Base-by-base conservation (phyloP, 2,888 invertebrate species). In the Acrobasis suavella region DNA sequence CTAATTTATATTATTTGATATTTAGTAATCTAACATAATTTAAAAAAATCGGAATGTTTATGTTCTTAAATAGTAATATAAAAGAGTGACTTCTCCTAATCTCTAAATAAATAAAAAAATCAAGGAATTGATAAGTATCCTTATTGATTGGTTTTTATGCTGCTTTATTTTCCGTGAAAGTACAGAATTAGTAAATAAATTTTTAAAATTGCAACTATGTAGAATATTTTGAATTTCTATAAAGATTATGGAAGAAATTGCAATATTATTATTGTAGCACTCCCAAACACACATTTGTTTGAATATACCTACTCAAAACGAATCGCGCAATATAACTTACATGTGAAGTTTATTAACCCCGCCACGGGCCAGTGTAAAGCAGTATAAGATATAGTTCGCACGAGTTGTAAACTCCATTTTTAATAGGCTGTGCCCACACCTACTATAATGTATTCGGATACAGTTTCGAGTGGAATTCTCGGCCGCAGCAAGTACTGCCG, bases 381-480 rank as follows among this genome's bases (percentile, higher is more conserved):
- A 63, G 63, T 67, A 72, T 67, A 71, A 75, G 69, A 71, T 74
- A 68, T 65, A 68, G 65, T 65, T 64, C 69, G 68, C 65, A 65
- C 62, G 64, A 62, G 68, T 64, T 69, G 68, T 75, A 73, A 68
- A 76, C 76, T 73, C 65, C 65, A 62, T 71, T 74, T 70, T 74
- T 77, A 75, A 76, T 74, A 65, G 68, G 67, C 67, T 68, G 66
- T 66, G 68, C 67, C 62, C 65, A 68, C 56, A 56, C 56, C 56
- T 22, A 56, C 64, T 67, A 62, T 78, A 77, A 78, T 79, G 78
- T 81, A 83, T 80, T 80, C 74, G 77, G 77, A 76, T 74, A 80
- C 75, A 75, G 76, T 79, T 80, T 69, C 65, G 70, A 77, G 72
- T 68, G 68, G 73, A 76, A 79, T 82, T 73, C 76, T 75, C 72